A percentile compares a stretch with the other conserved stretches of the same genome.
phyloP scores from a whole-genome alignment of 2,888 invertebrate genomes.

The Limnephilus marmoratus region DNA sequence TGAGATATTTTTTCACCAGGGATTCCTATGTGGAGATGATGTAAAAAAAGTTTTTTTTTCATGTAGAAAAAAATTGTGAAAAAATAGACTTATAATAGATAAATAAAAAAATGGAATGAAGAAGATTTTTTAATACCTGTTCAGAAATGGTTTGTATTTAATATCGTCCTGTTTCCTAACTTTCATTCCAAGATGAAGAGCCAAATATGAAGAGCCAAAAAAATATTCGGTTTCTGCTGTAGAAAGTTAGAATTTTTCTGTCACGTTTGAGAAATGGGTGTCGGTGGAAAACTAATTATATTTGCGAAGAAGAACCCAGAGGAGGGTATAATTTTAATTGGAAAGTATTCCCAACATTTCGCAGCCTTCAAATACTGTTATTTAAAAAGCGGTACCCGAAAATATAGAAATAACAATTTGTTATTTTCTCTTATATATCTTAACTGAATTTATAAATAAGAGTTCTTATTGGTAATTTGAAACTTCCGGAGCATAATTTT shows the following conservation, averaged over 20 bases:
- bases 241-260: neutral
- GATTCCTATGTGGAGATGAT: too few relatives aligned
- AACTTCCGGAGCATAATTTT: neutral
- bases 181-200: neutral
- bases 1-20: too few relatives aligned
- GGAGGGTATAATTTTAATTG: neutral
- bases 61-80: too few relatives aligned
- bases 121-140: neutral
- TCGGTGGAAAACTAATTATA: neutral
- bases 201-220: neutral
- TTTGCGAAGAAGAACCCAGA: neutral
- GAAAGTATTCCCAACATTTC: neutral
- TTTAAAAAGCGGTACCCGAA: neutral
- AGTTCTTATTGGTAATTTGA: neutral
- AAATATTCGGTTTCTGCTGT: neutral
- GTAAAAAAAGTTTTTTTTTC: too few relatives aligned
- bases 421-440: neutral
- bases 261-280: neutral
- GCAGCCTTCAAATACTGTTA: neutral
- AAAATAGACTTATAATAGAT: too few relatives aligned
- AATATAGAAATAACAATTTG: neutral
- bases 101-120: too few relatives aligned
- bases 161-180: neutral
- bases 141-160: neutral
- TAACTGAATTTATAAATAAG: neutral